Base-by-base conservation (phyloP, 2,113 vertebrate genomes). In the Phylloscopus trochilus region DNA sequence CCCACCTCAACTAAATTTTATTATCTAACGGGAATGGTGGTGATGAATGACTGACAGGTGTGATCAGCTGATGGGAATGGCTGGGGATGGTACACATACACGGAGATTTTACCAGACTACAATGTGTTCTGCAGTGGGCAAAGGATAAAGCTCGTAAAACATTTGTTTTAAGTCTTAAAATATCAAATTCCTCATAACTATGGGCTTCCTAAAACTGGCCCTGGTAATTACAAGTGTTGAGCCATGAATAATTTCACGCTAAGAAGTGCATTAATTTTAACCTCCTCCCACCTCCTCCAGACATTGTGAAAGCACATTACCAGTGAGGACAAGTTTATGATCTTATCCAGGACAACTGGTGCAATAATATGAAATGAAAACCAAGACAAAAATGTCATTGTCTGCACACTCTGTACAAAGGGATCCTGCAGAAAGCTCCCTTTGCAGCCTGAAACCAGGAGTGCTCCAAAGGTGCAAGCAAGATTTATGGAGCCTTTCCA, bases 131-230 rank as follows among this genome's bases (percentile, higher is more conserved):
- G 93, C 97, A 97, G 93, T 74, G 64, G 93, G 96, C 84, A 93
- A 92, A 94, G 93, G 95, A 96, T 95, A 86, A 95, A 97, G 91
- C 94, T 97, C 93, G 93, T 97, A 97, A 98, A 98, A 98, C 97
- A 96, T 98, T 98, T 98, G 97, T 96, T 98, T 98, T 98, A 98
- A 97, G 98, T 98, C 98, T 98, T 98, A 98, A 98, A 98, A 98
- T 98, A 98, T 98, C 98, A 97, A 96, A 97, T 98, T 98, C 97
- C 98, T 96, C 41, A 13, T 95, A 97, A 97, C 96, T 70, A 77
- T 17, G 91, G 69, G 92, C 97, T 94, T 92, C 94, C 73, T 72
- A 96, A 97, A 96, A 94, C 94, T 86, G 96, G 97, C 92, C 83
- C 95, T 96, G 94, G 97, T 96, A 98, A 97, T 98, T 98, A 97